Evolutionary conservation across 1,140 invertebrate species (phyloP), one percentile per base, ranked within the genome.

Genomic region (Lepeophtheirus salmonis): DNA sequence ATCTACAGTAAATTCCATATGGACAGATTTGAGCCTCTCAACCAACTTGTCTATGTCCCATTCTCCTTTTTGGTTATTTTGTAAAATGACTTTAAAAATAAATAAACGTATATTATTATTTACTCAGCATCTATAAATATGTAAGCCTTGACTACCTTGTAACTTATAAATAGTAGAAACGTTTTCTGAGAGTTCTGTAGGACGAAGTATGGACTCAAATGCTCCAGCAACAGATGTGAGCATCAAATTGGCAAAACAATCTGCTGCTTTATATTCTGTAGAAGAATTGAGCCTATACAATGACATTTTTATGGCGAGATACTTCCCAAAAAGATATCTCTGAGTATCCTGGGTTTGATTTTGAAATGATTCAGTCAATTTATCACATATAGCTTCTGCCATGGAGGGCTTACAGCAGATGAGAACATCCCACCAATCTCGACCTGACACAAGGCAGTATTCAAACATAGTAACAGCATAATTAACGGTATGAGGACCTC

Each of bases 401-500:
- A 18, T n/a, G 2, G 16, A 16, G 18, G n/a, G 16, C 2, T 22
- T 16, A 2, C 14, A 20, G 52, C 52, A 54, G 17, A 54, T n/a
- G 21, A 22, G n/a, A 16, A 54, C 3, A 22, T 59, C 57, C 57
- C 57, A 59, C 30, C 30, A 59, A 21, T 59, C 57, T n/a, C 16
- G 24, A 2, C 57, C 57, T 2, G 57, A 59, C 48, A 59, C 41
- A 2, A 59, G 13, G 17, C 57, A 59, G 23, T 50, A 59, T 22
- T 59, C 57, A 22, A 2, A 59, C 57, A 59, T 50, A 16, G 25
- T 59, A 12, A 50, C 30, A 3, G 50, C 12, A 10, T 21, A 48
- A 18, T 26, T 2, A 10, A 23, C 13, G 1, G 23, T 18, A 50
- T 59, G 41, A 6, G 30, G 30, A 2, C 57, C 57, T 14, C 57